A percentile compares a stretch with the other conserved stretches of the same genome.
phyloP scores from a whole-genome alignment of 1,140 invertebrate species.

The Drosophila athabasca region DNA sequence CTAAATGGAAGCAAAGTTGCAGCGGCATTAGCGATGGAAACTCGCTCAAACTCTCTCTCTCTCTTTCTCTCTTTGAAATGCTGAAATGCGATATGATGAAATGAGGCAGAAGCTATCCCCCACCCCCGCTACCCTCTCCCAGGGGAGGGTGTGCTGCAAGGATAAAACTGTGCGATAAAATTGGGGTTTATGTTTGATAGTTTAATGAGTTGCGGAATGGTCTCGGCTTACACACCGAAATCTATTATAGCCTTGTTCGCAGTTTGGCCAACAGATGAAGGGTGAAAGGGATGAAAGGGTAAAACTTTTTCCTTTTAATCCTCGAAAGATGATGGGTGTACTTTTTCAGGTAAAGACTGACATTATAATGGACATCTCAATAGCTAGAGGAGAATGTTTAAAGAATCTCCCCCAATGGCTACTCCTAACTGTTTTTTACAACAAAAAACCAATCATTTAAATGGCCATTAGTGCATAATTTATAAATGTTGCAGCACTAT shows the following conservation, averaged over 20 bases:
- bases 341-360: too few relatives aligned
- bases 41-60: neutral
- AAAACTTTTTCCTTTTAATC: too few relatives aligned
- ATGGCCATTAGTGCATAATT: constrained; percentile 46
- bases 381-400: too few relatives aligned
- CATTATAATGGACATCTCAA: too few relatives aligned
- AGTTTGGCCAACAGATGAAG: neutral
- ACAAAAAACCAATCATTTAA: constrained; percentile 59
- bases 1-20: constrained; percentile 66
- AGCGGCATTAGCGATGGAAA: constrained; percentile 54
- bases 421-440: neutral
- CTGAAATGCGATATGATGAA: constrained; percentile 54
- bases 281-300: neutral
- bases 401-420: too few relatives aligned
- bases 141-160: neutral
- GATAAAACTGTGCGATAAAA: constrained; percentile 35
- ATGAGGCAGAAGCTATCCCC: constrained; percentile 41
- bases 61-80: neutral
- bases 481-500: too few relatives aligned
- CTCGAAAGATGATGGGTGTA: too few relatives aligned
- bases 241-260: constrained; percentile 4
- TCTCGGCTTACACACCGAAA: constrained; percentile 1
- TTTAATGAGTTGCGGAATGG: constrained; percentile 41
- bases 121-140: too few relatives aligned
- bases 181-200: constrained; percentile 33